Base-by-base conservation (phyloP, 2,888 invertebrate species). In the Callyntrura sp. region DNA sequence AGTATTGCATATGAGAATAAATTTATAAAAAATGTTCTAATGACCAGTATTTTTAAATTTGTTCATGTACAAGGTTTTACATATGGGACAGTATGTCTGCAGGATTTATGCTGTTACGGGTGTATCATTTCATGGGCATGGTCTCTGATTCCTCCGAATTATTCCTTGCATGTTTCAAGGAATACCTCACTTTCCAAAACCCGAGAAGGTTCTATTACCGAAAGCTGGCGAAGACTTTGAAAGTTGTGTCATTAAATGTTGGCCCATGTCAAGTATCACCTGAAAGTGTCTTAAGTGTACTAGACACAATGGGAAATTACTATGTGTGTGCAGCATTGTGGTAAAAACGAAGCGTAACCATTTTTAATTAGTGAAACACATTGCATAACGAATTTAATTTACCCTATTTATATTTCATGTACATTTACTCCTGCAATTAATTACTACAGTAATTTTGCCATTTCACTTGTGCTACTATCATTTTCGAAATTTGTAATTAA, bases 241-340 rank as follows among this genome's bases (percentile, higher is more conserved):
- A 20, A 17, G 1, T 23, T 6, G 81, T 87, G 4, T 9, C 81
- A 4, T 25, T 88, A 68, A 81, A 82, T 28, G 43, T 88, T 4
- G 87, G 87, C 1, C 82, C 87, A 9, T 73, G 81, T 25, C 20
- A 45, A 17, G 48, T 57, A n/a, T 23, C 57, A 35, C 70, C 87
- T 1, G 25, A n/a, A 45, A 82, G 35, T 48, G 70, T 82, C 0
- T n/a, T 88, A 8, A 68, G 43, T 6, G 87, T 68, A 14, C 17
- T 88, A 70, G 82, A 88, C 12, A 57, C 25, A n/a, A 23, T 88
- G 17, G 57, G 43, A 8, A 82, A 81, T 14, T 88, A 88, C 51
- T 88, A 88, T 43, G 70, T 88, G 2, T 68, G 68, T 25, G 87
- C 68, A 5, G 87, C 87, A 0, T 60, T 88, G 25, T 88, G 87